phyloP scores from a whole-genome alignment of 2,113 vertebrate species.

The Labeo catla region DNA sequence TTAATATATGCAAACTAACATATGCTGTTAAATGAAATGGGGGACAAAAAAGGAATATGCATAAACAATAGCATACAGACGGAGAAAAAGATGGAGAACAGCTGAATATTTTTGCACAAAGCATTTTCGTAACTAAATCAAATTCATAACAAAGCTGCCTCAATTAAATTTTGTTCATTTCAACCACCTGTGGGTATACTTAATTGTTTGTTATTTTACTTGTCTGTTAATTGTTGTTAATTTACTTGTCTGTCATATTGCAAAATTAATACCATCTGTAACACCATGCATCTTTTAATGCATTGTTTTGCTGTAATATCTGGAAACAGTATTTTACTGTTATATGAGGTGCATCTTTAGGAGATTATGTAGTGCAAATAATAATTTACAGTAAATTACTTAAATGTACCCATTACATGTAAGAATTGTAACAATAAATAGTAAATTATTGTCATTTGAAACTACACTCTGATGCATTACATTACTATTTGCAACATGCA shows the following conservation, averaged over 20 bases:
- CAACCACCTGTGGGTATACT: not conserved
- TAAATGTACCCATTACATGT: no score
- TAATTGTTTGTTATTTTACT: no score
- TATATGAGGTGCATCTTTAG: no score
- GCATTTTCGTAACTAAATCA: not conserved
- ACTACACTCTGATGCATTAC: no score
- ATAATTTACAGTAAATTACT: no score
- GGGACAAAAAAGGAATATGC: not conserved
- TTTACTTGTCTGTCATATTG: not conserved
- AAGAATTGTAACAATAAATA: no score
- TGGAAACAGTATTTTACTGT: no score
- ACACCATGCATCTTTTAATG: not conserved
- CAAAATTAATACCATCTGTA: not conserved
- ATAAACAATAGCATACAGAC: not conserved
- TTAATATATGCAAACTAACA: not conserved
- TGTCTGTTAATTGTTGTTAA: no score
- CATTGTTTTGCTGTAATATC: no score
- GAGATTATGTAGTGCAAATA: no score
- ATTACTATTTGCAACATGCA: no score
- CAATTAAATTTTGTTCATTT: not conserved
- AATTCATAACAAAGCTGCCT: not conserved
- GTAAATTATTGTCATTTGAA: no score
- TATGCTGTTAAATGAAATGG: not conserved
- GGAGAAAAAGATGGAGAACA: not conserved
- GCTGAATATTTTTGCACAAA: not conserved